Evolutionary conservation across 2,113 vertebrate genomes (phyloP), one percentile per base, ranked within the genome.

Genomic region (Pontoporia blainvillei): DNA sequence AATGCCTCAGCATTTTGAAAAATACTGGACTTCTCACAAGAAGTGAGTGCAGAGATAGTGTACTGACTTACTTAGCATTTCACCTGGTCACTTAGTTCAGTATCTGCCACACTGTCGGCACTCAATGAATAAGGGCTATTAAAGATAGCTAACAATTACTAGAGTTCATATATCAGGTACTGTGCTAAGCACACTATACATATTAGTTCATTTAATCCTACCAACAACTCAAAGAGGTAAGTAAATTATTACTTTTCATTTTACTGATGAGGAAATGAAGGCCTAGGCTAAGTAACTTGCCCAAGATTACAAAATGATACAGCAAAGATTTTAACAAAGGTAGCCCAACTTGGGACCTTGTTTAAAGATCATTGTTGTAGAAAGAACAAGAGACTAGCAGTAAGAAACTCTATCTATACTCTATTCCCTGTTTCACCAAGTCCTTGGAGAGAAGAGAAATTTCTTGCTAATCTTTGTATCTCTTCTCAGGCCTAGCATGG

Each of bases 221-320:
- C 21, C 64, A 91, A 84, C 20, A 94, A 84, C 61, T 84, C 27
- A 90, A 34, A 67, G 79, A 86, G 46, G 12, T 52, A 96, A 52
- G 27, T 76, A 39, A 93, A 66, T 67, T 90, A 67, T 64, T 82
- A 73, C 27, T 86, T 25, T 20, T 96, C 25, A 95, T 93, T 95
- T 91, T 96, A 86, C 4, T 13, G 59, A 91, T 90, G 49, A 97
- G 69, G 64, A 94, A 91, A 96, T n/a, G 57, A 85, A 61, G 6
- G 57, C 25, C 20, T 64, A 66, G 29, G 36, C 94, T 97, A 94
- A 90, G 27, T 84, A 90, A 94, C 15, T 91, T 96, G 62, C 20
- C 18, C 64, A 84, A 83, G 57, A 90, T 84, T 82, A 94, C 44
- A 92, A 41, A 86, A 59, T 61, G 41, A 72, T 69, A 86, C 46